These are phyloP conservation scores for Heterodera carotae DNA, from an alignment of 1,140 invertebrate genomes.

Conservation along the genomic window DNA sequence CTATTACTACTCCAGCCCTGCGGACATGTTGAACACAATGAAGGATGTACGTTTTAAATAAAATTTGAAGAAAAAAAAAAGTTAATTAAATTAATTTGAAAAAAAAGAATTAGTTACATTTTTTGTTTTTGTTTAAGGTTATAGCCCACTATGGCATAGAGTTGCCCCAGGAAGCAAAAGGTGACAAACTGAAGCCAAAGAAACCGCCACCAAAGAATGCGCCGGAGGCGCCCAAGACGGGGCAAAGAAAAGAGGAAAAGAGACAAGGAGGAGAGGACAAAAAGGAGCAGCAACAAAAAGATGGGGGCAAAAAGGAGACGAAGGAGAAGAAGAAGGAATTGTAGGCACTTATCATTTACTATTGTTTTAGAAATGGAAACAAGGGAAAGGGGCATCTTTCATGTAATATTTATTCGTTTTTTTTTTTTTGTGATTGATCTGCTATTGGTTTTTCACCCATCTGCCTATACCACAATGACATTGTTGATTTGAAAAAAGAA, in stretches of 20 bases:
- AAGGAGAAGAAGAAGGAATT: conserved; percentile 22
- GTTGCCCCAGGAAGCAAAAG: conserved; percentile 57
- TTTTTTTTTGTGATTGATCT: not conserved
- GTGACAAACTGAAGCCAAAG: conserved; percentile 61
- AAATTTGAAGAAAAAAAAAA: conserved; percentile 29
- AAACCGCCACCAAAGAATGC: conserved; percentile 51
- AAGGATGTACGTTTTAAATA: conserved; percentile 48
- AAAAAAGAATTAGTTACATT: not conserved
- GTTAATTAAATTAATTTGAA: not conserved
- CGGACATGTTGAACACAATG: conserved; percentile 65
- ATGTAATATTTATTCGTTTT: not conserved
- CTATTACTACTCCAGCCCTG: conserved; percentile 63
- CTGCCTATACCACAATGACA: not conserved
- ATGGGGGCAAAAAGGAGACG: conserved; percentile 23
- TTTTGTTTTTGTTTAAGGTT: not conserved
- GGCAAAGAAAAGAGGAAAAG: conserved; percentile 47
- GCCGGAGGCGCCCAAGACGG: conserved; percentile 38
- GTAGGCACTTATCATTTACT: no score
- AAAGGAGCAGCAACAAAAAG: conserved; percentile 10
- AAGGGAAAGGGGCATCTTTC: not conserved
- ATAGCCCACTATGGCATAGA: conserved; percentile 57
- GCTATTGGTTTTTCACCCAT: not conserved
- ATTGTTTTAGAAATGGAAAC: conserved; percentile 1
- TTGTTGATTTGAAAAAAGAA: conserved; percentile 1
- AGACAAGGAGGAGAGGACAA: conserved; percentile 36